Conservation (phyloP, 37 sponge, comb jelly and placozoan genomes). For the Aplysina aerophoba region DNA sequence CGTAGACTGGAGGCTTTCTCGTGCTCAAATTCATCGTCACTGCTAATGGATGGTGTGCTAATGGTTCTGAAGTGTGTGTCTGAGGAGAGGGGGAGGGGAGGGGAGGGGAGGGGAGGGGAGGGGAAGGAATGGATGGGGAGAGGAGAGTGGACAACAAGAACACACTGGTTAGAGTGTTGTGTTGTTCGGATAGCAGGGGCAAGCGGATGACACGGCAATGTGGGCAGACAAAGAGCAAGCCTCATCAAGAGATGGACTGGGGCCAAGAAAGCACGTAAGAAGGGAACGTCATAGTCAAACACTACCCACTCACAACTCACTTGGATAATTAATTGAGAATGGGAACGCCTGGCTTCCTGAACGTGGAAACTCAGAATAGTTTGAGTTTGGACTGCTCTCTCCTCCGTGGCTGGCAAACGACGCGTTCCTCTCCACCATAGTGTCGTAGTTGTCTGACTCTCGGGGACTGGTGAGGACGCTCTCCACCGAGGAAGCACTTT, state of each 20-base stretch:
- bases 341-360: neutral
- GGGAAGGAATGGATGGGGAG: neutral
- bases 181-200: neutral
- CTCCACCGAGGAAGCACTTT: slow-evolving; percentile 5
- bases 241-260: too few species aligned
- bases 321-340: neutral
- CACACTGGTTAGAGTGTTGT: too few species aligned
- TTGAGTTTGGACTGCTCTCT: slow-evolving; percentile 25
- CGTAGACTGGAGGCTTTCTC: too few species aligned
- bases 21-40: slow-evolving; percentile 19
- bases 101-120: neutral
- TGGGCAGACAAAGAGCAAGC: too few species aligned
- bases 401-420: slow-evolving; percentile 31
- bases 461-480: slow-evolving; percentile 14
- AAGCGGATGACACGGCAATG: neutral
- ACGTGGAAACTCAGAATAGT: neutral
- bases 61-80: too few species aligned
- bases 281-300: neutral
- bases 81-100: neutral
- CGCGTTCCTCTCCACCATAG: slow-evolving; percentile 16
- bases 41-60: neutral
- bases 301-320: too few species aligned
- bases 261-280: neutral
- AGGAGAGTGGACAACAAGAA: neutral
- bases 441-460: neutral